Conservation (phyloP, 2,113 vertebrate genomes). For the Upupa epops region DNA sequence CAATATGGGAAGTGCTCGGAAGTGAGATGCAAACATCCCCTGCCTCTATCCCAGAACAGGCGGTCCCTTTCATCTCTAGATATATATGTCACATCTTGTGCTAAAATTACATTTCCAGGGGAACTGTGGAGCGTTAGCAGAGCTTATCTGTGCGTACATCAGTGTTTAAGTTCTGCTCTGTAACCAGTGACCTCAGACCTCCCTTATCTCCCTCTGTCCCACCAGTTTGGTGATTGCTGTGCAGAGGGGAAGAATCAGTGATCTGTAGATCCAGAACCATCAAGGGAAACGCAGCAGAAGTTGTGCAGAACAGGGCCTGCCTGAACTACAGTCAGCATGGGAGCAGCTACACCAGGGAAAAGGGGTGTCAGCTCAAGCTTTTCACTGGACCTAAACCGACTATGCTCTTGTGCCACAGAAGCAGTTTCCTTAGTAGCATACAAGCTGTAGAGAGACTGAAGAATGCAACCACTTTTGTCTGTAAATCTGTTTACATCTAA, state of each 20-base stretch:
- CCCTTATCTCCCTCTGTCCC: not conserved
- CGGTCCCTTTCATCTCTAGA: not conserved
- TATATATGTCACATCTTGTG: not conserved
- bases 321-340: not conserved
- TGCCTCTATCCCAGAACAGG: accelerated
- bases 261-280: not conserved
- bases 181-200: not conserved
- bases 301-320: not conserved
- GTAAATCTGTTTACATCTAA: not conserved
- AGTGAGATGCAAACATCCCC: not conserved
- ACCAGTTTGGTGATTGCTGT: not conserved
- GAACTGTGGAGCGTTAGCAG: not conserved
- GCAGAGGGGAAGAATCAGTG: not conserved
- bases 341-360: not conserved
- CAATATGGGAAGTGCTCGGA: not conserved
- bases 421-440: not conserved
- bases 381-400: not conserved
- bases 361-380: not conserved
- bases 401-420: not conserved
- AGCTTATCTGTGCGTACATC: not conserved
- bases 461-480: not conserved
- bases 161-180: too few relatives aligned
- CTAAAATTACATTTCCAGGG: not conserved
- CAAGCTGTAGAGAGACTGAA: not conserved
- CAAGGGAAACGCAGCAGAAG: not conserved